A percentile compares a stretch with the other conserved stretches of the same genome.
Conservation (phyloP, 2,113 vertebrate species). For the Sprattus sprattus region DNA sequence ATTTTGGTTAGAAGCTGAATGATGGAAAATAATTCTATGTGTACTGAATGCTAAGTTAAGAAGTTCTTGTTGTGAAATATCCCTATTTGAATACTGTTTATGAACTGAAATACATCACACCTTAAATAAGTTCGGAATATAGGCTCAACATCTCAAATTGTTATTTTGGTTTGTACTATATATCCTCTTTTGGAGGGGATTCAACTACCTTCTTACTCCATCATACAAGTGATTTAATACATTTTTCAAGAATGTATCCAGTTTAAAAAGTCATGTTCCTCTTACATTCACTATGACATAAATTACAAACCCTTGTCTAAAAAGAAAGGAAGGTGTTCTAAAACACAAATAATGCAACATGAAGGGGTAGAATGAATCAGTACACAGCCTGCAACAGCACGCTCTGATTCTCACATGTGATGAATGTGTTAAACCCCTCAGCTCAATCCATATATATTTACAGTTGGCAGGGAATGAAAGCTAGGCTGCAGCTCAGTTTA, state of each 20-base stretch:
- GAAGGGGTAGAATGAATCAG: background rate
- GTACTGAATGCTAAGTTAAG: background rate
- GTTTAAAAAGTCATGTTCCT: background rate
- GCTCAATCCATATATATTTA: background rate
- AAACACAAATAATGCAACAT: background rate
- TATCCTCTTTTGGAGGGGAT: background rate
- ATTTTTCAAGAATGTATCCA: background rate
- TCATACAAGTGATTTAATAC: background rate
- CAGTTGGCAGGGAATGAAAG: background rate
- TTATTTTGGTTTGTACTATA: background rate
- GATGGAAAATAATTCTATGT: background rate
- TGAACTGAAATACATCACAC: too few relatives aligned
- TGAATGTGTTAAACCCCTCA: background rate
- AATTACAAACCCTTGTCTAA: background rate
- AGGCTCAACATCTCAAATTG: too few relatives aligned
- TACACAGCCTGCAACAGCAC: background rate
- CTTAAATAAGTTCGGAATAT: too few relatives aligned
- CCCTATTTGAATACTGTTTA: too few relatives aligned
- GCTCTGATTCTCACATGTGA: background rate
- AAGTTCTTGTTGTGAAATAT: background rate
- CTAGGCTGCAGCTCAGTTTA: background rate
- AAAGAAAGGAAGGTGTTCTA: background rate
- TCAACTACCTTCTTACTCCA: background rate
- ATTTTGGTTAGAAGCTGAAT: background rate
- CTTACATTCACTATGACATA: too few relatives aligned